Base-by-base conservation (phyloP, 2,113 vertebrate genomes). In the Halcyon senegalensis region DNA sequence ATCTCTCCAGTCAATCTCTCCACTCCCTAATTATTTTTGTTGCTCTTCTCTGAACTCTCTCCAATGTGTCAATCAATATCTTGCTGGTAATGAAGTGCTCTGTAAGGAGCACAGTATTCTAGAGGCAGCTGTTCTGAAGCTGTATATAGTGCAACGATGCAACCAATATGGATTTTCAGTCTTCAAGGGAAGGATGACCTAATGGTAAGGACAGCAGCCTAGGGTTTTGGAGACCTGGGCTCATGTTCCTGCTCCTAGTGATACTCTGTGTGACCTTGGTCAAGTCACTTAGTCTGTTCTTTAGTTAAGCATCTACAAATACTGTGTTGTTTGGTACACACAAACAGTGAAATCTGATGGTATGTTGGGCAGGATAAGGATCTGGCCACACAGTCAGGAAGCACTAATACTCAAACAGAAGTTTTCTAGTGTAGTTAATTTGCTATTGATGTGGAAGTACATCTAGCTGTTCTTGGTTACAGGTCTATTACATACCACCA, bases 1-100 rank as follows among this genome's bases (percentile, higher is more conserved):
- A 95, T 95, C 96, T 96, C 94, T 83, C 91, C 85, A 96, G 96
- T 97, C 95, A 95, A 91, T 97, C 96, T 96, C 89, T 93, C 92
- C 87, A 82, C 94, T 97, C 92, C 90, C 91, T 96, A 97, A 96
- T 97, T 96, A 97, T 97, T 97, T 97, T 95, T 95, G 95, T 89
- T 95, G 95, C 96, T 97, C 89, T 91, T 96, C 94, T 96, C 94
- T 97, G 95, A 97, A 96, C 96, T 96, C 93, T 87, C 77, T 97
- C 87, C 96, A 95, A 96, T 59, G 73, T 94, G 91, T 94, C 96
- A 97, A 94, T 97, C 96, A 97, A 97, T 97, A 97, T 25, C 70
- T 91, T 87, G 44, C 89, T 92, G 86, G 89, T 96, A 97, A 97
- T 96, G 95, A 97, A 96, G 94, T 94, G 86, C 74, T 89, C 81